Conservation (phyloP, 2,888 invertebrate genomes). For the Agonopterix heracliana region DNA sequence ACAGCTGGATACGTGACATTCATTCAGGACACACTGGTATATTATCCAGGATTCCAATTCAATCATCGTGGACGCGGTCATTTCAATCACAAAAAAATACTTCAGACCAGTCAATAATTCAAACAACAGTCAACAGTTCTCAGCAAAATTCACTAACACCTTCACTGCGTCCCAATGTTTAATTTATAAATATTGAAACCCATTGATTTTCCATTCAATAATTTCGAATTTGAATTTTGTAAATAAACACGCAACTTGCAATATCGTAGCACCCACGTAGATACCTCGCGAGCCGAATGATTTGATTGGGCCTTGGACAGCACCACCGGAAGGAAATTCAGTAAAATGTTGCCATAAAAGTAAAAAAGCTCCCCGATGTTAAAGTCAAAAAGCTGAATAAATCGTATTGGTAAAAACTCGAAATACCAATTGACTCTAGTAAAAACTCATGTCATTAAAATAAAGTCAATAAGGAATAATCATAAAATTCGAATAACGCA, state of each 20-base stretch:
- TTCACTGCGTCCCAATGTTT: slow-evolving; percentile 22
- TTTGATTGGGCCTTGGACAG: slow-evolving; percentile 37
- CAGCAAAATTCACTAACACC: slow-evolving; percentile 25
- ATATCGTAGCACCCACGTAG: slow-evolving; percentile 39
- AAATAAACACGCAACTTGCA: slow-evolving; percentile 35
- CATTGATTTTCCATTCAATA: slow-evolving; percentile 36
- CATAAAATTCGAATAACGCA: no score
- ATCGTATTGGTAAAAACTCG: no score
- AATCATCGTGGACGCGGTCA: slow-evolving; percentile 77
- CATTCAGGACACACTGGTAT: slow-evolving; percentile 81
- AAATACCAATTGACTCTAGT: no score
- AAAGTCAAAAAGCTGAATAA: no score
- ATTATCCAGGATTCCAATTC: slow-evolving; percentile 83
- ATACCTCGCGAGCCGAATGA: slow-evolving; percentile 40
- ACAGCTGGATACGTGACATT: slow-evolving; percentile 81
- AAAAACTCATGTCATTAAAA: no score
- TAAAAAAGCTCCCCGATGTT: background rate
- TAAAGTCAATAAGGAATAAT: no score
- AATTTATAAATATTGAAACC: background rate
- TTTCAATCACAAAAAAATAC: slow-evolving; percentile 40
- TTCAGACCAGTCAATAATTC: slow-evolving; percentile 33
- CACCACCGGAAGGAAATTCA: slow-evolving; percentile 24
- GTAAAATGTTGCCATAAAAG: slow-evolving; percentile 27
- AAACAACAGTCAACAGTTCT: slow-evolving; percentile 21
- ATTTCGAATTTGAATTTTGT: slow-evolving; percentile 31